phyloP scores from a whole-genome alignment of 2,888 invertebrate species.

The Philaethria dido region DNA sequence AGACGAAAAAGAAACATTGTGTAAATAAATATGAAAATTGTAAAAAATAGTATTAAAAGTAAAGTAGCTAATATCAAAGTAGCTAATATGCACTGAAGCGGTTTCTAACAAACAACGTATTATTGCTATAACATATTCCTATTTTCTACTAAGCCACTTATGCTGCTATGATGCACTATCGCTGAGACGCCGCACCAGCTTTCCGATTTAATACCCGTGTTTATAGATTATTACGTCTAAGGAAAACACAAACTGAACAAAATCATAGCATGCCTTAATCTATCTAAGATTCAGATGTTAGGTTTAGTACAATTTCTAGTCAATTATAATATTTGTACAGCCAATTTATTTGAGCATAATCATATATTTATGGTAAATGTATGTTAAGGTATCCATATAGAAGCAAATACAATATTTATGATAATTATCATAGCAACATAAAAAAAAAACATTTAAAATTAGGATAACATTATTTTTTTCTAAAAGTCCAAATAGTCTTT shows the following conservation, averaged over 20 bases:
- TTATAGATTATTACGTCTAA: background rate
- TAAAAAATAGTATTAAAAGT: no score
- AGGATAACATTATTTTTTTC: no score
- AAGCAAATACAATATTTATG: no score
- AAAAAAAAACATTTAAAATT: no score
- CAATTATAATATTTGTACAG: no score
- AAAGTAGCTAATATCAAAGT: background rate
- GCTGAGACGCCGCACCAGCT: constrained; percentile 1
- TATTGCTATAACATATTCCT: constrained; percentile 5
- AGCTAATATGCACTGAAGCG: constrained; percentile 13
- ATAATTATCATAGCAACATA: no score
- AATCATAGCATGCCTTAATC: background rate
- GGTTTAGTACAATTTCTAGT: no score
- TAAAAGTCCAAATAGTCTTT: no score
- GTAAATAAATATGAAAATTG: background rate
- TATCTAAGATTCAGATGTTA: no score
- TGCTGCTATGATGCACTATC: constrained; percentile 2
- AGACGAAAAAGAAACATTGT: background rate
- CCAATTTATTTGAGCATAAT: no score
- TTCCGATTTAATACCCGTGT: constrained; percentile 7
- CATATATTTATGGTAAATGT: no score
- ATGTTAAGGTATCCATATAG: no score
- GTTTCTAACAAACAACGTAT: constrained; percentile 12
- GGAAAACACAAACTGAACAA: background rate
- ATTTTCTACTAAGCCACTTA: constrained; percentile 12